Evolutionary conservation across 2,888 invertebrate genomes (phyloP).

Genomic region (Eilema griseolum): DNA sequence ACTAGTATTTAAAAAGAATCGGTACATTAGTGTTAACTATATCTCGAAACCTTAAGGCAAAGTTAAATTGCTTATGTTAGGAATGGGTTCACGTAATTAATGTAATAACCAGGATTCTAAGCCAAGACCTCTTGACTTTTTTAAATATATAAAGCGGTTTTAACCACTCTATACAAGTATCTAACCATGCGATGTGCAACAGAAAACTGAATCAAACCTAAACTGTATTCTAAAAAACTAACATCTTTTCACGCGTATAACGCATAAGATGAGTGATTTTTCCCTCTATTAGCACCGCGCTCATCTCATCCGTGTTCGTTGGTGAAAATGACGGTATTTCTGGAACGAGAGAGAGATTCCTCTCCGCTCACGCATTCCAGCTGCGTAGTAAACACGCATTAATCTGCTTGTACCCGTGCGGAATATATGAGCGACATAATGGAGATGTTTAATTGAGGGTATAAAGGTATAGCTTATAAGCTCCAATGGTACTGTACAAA

Average conservation of each 20-base stretch:
- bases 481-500: not conserved
- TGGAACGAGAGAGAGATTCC: slow-evolving; percentile 32
- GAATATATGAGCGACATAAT: slow-evolving; percentile 25
- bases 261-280: slow-evolving; percentile 29
- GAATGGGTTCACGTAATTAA: no score
- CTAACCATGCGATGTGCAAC: no score
- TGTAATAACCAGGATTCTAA: no score
- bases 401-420: slow-evolving; percentile 23
- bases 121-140: no score
- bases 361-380: slow-evolving; percentile 24
- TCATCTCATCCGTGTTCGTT: slow-evolving; percentile 17
- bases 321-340: slow-evolving; percentile 27
- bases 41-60: no score
- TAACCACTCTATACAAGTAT: no score
- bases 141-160: no score
- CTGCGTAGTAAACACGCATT: slow-evolving; percentile 26
- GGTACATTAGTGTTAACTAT: no score
- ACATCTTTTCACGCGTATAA: slow-evolving; percentile 21
- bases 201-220: not conserved
- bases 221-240: slow-evolving; percentile 9
- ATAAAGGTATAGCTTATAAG: not conserved
- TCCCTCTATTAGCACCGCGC: slow-evolving; percentile 15
- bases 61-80: no score
- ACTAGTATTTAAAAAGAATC: no score
- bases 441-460: slow-evolving; percentile 11